Percentiles rank a stretch among this genome's conserved stretches.
phyloP scores from a whole-genome alignment of 2,113 vertebrate species.

The Ardeotis arabs region DNA sequence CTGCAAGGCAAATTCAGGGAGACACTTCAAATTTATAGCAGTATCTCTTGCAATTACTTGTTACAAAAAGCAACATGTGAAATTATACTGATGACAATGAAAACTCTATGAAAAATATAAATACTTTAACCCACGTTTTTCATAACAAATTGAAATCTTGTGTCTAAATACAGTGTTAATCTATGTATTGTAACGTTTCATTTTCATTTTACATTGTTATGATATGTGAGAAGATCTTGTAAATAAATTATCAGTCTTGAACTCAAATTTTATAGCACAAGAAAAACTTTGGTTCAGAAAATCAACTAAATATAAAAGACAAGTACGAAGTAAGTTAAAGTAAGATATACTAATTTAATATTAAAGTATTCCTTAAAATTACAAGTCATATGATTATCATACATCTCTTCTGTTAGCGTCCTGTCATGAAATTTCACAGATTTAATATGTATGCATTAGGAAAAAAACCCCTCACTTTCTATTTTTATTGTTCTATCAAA shows the following conservation, averaged over 20 bases:
- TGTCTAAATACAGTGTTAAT: background rate
- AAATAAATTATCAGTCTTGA: background rate
- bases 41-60: background rate
- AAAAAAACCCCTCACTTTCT: background rate
- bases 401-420: background rate
- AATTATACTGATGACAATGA: background rate
- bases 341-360: background rate
- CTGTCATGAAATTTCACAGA: background rate
- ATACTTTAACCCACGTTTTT: background rate
- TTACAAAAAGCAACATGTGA: background rate
- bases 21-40: background rate
- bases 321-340: background rate
- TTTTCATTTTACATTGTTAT: background rate
- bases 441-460: background rate
- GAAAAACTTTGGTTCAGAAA: background rate
- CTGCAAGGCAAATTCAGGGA: background rate
- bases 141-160: background rate
- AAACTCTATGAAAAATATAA: background rate
- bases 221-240: background rate
- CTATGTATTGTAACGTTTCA: background rate
- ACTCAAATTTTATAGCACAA: background rate
- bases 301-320: background rate
- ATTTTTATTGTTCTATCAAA: background rate
- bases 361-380: background rate
- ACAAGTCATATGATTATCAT: background rate